Evolutionary conservation across 2,888 invertebrate genomes (phyloP).

Genomic region (Autographa pulchrina): DNA sequence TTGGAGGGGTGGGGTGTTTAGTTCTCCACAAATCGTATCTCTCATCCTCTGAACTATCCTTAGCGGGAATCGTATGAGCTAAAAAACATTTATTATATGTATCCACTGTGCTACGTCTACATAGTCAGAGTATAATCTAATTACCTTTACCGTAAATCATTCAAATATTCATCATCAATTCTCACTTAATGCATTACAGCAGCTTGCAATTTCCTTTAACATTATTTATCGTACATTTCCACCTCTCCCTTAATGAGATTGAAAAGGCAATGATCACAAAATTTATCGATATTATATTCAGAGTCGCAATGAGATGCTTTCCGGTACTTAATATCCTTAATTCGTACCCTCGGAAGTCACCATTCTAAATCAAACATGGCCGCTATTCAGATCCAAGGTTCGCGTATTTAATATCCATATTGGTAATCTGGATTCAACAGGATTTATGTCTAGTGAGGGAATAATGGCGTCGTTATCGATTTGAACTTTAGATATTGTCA

Average conservation of each 20-base stretch:
- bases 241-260: conserved; percentile 57
- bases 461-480: conserved; percentile 9
- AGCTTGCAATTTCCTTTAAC: conserved; percentile 25
- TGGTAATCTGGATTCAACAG: conserved; percentile 51
- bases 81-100: too few relatives aligned
- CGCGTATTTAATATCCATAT: conserved; percentile 82
- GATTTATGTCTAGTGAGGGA: conserved; percentile 42
- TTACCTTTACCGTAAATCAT: not conserved
- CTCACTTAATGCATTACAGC: not conserved
- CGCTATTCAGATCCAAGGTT: conserved; percentile 73
- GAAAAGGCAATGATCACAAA: conserved; percentile 65
- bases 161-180: not conserved
- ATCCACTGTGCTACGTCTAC: too few relatives aligned
- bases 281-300: conserved; percentile 81
- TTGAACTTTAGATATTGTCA: not conserved
- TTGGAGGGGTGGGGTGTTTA: too few relatives aligned
- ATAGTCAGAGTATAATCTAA: not conserved
- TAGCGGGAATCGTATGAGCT: too few relatives aligned
- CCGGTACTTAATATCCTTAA: conserved; percentile 78
- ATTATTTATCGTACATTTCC: conserved; percentile 44
- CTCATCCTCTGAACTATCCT: too few relatives aligned
- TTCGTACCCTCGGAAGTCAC: conserved; percentile 83
- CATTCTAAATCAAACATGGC: conserved; percentile 87
- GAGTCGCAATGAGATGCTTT: conserved; percentile 74
- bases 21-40: too few relatives aligned